Conservation (phyloP, 2,888 invertebrate species). For the Drosophila melanosoma region DNA sequence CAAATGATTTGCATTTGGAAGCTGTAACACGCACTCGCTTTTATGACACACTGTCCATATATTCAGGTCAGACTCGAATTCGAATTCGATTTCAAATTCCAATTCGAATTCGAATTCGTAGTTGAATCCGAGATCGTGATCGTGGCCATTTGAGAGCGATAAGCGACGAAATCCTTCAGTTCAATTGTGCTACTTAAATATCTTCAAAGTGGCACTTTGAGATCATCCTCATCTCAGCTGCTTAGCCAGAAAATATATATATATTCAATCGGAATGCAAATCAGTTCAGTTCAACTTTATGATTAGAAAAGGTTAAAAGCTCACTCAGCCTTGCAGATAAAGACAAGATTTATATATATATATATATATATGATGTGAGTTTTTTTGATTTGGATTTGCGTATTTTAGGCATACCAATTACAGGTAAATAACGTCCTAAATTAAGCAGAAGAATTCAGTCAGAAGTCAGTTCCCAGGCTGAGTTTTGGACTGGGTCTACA, state of each 20-base stretch:
- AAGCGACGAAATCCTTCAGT: background rate
- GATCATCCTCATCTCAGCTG: background rate
- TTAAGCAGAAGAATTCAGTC: background rate
- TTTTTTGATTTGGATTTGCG: background rate
- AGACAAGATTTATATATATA: background rate
- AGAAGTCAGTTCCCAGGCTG: background rate
- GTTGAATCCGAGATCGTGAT: conserved; percentile 24
- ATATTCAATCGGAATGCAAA: background rate
- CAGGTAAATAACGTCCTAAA: conserved; percentile 30
- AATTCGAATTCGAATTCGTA: background rate
- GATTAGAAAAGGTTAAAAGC: background rate
- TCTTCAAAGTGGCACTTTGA: background rate
- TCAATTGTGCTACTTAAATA: background rate
- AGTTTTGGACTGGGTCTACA: background rate
- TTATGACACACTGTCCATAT: conserved; percentile 29
- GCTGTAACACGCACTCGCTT: conserved; percentile 54
- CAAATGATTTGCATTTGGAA: conserved; percentile 42
- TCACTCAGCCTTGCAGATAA: too few relatives aligned
- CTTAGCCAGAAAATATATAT: background rate
- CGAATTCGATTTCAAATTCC: background rate
- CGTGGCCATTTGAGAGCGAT: conserved; percentile 11
- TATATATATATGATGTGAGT: background rate
- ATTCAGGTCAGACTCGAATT: background rate
- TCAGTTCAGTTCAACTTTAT: background rate
- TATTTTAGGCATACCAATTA: conserved; percentile 4